phyloP scores from a whole-genome alignment of 2,888 invertebrate species.

The Pinctada fucata region DNA sequence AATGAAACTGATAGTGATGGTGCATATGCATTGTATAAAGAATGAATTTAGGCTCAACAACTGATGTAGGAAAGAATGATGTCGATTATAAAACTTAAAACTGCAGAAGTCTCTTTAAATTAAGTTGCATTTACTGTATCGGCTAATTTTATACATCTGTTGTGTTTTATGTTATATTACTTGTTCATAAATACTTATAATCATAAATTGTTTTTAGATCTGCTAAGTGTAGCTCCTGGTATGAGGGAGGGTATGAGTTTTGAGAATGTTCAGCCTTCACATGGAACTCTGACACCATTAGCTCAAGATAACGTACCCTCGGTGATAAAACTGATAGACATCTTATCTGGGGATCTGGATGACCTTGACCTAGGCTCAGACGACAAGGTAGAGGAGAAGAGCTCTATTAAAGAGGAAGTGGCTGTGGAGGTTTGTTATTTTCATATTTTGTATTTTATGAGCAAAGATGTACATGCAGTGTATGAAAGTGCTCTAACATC shows the following conservation, averaged over 20 bases:
- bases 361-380: conserved; percentile 66
- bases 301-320: conserved; percentile 20
- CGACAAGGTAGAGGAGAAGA: conserved; percentile 53
- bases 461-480: not conserved
- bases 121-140: too few relatives aligned
- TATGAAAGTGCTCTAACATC: too few relatives aligned
- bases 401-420: not conserved
- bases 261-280: conserved; percentile 79
- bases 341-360: conserved; percentile 64
- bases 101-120: too few relatives aligned
- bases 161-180: too few relatives aligned
- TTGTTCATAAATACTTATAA: too few relatives aligned
- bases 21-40: too few relatives aligned
- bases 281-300: conserved; percentile 3
- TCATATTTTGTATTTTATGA: not conserved
- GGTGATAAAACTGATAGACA: conserved; percentile 63
- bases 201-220: conserved; percentile 75
- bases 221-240: conserved; percentile 84
- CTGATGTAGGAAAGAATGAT: too few relatives aligned
- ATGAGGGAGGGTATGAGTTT: conserved; percentile 78
- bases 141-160: too few relatives aligned
- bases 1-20: too few relatives aligned
- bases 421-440: not conserved
- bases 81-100: too few relatives aligned
- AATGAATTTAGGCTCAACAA: too few relatives aligned